Evolutionary conservation across 1,140 invertebrate species (phyloP).

Genomic region (Drosophila tropicalis): DNA sequence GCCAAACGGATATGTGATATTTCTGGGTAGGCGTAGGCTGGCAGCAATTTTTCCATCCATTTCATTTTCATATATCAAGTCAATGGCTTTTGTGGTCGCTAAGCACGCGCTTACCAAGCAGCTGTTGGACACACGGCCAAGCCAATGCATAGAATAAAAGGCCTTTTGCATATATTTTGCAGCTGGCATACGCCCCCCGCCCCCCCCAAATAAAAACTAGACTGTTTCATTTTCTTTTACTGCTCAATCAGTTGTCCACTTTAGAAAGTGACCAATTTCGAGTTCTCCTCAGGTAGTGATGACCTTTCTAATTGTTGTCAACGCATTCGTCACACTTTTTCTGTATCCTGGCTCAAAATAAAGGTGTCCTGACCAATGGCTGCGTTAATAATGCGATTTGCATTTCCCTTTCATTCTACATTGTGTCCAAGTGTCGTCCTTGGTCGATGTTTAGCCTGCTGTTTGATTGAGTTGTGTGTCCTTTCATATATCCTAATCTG

Average conservation of each 20-base stretch:
- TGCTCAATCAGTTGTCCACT: conserved; percentile 71
- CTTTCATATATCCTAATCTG: conserved; percentile 62
- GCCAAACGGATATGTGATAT: conserved; percentile 79
- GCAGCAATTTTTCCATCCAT: conserved; percentile 59
- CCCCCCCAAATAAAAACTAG: no score
- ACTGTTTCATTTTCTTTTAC: conserved; percentile 1
- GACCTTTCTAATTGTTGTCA: conserved; percentile 75
- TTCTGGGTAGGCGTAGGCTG: conserved; percentile 58
- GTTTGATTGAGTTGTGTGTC: conserved; percentile 69
- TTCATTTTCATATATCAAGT: conserved; percentile 44
- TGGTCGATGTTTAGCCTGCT: conserved; percentile 59
- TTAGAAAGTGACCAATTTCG: conserved; percentile 40
- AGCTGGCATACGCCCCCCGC: conserved; percentile 55
- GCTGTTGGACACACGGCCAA: conserved; percentile 56
- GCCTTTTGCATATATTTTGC: conserved; percentile 68
- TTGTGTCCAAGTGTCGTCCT: conserved; percentile 21
- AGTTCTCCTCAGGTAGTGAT: conserved; percentile 25
- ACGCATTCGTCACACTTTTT: conserved; percentile 79
- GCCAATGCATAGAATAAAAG: conserved; percentile 17
- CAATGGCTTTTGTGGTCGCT: conserved; percentile 76
- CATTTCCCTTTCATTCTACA: conserved; percentile 59
- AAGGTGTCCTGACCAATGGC: conserved; percentile 36
- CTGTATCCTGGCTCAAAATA: conserved; percentile 42
- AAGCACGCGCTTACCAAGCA: conserved; percentile 70
- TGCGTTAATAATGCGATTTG: conserved; percentile 81